phyloP scores from a whole-genome alignment of 2,888 invertebrate species.

The Troides helena region DNA sequence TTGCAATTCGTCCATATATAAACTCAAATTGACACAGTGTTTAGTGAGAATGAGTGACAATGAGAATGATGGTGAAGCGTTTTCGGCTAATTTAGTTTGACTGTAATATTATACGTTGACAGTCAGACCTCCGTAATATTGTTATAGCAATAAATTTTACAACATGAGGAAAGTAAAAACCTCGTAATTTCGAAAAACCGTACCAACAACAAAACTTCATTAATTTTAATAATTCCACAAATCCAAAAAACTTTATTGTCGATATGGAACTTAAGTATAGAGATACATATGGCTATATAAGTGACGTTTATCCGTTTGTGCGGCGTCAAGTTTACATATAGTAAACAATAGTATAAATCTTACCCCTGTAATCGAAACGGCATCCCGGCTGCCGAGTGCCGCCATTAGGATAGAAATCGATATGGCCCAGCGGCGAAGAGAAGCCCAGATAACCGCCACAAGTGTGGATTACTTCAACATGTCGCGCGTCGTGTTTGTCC shows the following conservation, averaged over 20 bases:
- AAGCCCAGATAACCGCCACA: constrained; percentile 83
- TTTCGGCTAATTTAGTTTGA: no score
- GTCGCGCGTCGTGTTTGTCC: constrained; percentile 80
- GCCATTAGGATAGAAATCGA: constrained; percentile 83
- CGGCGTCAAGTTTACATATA: constrained; percentile 1
- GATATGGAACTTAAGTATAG: neutral
- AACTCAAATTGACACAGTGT: no score
- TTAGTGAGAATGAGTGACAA: no score
- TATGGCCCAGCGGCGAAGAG: constrained; percentile 78
- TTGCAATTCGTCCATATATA: no score
- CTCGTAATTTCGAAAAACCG: no score
- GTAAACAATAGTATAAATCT: constrained; percentile 24
- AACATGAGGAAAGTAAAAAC: no score
- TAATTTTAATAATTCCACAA: neutral
- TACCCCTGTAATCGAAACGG: constrained; percentile 75
- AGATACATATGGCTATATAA: neutral
- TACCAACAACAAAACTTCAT: neutral
- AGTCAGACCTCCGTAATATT: no score
- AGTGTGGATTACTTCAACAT: constrained; percentile 82
- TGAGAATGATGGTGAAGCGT: no score
- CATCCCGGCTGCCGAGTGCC: constrained; percentile 81
- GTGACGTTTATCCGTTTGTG: neutral
- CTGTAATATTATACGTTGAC: no score
- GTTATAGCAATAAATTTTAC: no score
- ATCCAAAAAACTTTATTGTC: neutral